Percentiles rank a stretch among this genome's conserved stretches.
Evolutionary conservation across 2,888 invertebrate genomes (phyloP).

Genomic region (Heterodera filipjevi): DNA sequence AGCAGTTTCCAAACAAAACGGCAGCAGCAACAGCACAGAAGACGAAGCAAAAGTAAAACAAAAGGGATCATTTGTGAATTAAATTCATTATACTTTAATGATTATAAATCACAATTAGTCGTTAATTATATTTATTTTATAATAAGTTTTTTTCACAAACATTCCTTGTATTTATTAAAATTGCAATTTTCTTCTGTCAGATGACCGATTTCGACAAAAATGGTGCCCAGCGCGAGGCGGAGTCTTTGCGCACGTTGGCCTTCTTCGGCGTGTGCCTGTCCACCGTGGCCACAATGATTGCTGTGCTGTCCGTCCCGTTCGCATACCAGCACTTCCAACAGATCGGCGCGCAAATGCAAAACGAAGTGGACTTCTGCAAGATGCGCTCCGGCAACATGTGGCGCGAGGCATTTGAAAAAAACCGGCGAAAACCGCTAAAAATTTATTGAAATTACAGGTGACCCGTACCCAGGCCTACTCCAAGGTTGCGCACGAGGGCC

Average conservation of each 20-base stretch:
- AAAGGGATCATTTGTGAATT: too few species aligned
- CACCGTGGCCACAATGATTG: constrained; percentile 57
- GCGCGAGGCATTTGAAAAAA: constrained; percentile 50
- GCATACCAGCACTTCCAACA: constrained; percentile 60
- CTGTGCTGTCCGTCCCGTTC: constrained; percentile 58
- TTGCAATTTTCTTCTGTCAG: too few species aligned
- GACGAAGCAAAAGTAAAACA: too few species aligned
- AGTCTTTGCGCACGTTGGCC: constrained; percentile 51
- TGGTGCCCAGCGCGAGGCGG: constrained; percentile 45
- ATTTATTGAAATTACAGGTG: neutral
- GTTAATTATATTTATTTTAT: too few species aligned
- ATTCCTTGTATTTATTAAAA: too few species aligned
- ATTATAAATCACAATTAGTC: too few species aligned
- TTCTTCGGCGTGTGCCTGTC: constrained; percentile 59
- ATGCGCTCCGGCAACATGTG: constrained; percentile 56
- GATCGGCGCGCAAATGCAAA: constrained; percentile 45
- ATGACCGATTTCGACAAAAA: constrained; percentile 23
- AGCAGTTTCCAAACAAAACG: too few species aligned
- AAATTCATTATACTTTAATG: too few species aligned
- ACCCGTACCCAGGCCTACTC: constrained; percentile 7
- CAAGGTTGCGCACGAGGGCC: neutral
- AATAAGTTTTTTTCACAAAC: too few species aligned
- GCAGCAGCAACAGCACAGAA: too few species aligned
- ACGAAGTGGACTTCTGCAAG: constrained; percentile 63
- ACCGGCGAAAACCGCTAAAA: neutral